A percentile compares a stretch with the other conserved stretches of the same genome.
Conservation (phyloP, 2,888 invertebrate species). For the Metellina segmentata region DNA sequence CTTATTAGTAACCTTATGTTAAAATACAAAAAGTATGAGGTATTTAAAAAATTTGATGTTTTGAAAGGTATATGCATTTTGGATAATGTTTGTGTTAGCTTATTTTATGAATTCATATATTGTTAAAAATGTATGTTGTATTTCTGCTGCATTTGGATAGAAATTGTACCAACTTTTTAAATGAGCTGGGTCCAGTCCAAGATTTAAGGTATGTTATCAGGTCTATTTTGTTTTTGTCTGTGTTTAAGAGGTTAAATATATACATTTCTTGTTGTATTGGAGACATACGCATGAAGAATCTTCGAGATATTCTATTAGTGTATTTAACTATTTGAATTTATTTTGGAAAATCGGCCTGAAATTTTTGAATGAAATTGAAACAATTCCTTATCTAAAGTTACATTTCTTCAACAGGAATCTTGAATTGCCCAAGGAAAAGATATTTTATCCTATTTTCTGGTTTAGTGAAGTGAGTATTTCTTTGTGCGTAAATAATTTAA, state of each 20-base stretch:
- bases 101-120: no score
- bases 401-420: slow-evolving; percentile 43
- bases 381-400: not conserved
- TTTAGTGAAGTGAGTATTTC: slow-evolving; percentile 66
- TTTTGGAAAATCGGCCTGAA: no score
- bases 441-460: slow-evolving; percentile 71
- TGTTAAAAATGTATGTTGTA: no score
- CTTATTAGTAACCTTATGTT: no score
- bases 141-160: slow-evolving; percentile 47
- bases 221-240: not conserved
- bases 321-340: no score
- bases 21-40: no score
- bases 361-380: no score
- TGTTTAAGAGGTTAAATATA: not conserved
- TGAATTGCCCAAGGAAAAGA: slow-evolving; percentile 60
- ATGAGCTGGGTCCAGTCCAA: not conserved
- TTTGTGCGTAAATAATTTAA: not conserved
- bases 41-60: no score
- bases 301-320: no score
- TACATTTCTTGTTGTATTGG: not conserved
- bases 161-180: slow-evolving; percentile 6
- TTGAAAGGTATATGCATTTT: no score
- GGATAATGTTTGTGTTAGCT: no score
- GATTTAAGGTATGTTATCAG: slow-evolving; percentile 15
- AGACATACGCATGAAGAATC: no score